Conservation (phyloP, 2,797 vertebrate genomes). For the Cyclopterus lumpus region DNA sequence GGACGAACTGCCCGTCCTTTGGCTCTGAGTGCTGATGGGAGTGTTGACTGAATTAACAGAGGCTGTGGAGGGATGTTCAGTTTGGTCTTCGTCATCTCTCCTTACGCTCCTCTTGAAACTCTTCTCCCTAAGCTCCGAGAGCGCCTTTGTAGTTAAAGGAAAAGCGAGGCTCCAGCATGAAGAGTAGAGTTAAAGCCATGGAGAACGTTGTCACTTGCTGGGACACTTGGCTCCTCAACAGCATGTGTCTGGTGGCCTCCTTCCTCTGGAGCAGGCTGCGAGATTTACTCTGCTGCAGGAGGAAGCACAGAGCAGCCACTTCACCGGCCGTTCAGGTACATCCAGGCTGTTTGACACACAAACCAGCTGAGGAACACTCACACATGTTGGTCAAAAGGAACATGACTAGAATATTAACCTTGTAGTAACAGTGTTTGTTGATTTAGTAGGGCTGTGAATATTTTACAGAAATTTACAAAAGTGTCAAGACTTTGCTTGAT, state of each 20-base stretch:
- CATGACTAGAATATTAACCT: background rate
- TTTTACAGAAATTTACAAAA: slow-evolving; percentile 16
- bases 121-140: slow-evolving; percentile 48
- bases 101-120: slow-evolving; percentile 37
- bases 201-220: slow-evolving; percentile 82
- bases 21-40: slow-evolving; percentile 64
- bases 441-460: background rate
- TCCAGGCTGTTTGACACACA: no score
- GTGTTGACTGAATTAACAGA: slow-evolving; percentile 57
- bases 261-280: slow-evolving; percentile 87
- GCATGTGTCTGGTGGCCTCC: slow-evolving; percentile 86
- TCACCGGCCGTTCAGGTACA: slow-evolving; percentile 87
- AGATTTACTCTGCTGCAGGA: slow-evolving; percentile 82
- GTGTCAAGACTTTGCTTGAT: background rate
- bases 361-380: background rate
- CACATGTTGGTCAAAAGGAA: background rate
- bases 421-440: background rate
- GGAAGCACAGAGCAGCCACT: slow-evolving; percentile 76
- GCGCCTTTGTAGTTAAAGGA: slow-evolving; percentile 46
- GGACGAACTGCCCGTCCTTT: slow-evolving; percentile 84
- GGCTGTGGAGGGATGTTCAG: slow-evolving; percentile 38
- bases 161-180: slow-evolving; percentile 44
- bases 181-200: slow-evolving; percentile 73
- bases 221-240: slow-evolving; percentile 86
- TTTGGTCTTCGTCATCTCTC: slow-evolving; percentile 57